These are phyloP conservation scores for Diceros bicornis DNA, from an alignment of 2,797 vertebrate genomes.

Conservation along the genomic window DNA sequence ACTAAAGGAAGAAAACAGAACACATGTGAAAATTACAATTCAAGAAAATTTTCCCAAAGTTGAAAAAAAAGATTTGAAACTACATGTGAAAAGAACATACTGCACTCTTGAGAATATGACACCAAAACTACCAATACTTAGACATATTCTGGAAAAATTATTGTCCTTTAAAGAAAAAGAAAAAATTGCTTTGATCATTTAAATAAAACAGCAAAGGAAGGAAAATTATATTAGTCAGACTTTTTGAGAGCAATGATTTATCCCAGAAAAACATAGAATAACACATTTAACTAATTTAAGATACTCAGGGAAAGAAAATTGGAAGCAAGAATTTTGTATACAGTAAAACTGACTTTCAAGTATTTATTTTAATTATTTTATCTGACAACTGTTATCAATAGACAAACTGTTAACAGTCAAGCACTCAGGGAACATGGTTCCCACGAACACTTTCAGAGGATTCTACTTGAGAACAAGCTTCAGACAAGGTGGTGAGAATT, in stretches of 20 bases:
- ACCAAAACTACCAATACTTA: not conserved
- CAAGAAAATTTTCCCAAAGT: not conserved
- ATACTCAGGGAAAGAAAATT: not conserved
- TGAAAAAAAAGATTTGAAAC: not conserved
- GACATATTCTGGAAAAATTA: not conserved
- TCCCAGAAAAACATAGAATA: not conserved
- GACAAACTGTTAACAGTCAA: not conserved
- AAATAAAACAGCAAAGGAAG: not conserved
- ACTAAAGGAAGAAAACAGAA: not conserved
- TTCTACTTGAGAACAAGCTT: not conserved
- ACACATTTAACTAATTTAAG: not conserved
- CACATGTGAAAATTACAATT: not conserved
- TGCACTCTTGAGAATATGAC: not conserved
- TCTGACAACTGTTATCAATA: not conserved
- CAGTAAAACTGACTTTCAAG: not conserved
- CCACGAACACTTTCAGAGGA: not conserved
- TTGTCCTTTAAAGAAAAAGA: not conserved
- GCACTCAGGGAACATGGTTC: not conserved
- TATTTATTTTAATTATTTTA: slow-evolving; percentile 26
- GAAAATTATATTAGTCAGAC: not conserved
- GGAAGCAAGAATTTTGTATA: not conserved
- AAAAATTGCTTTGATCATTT: not conserved
- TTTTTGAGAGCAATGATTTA: not conserved
- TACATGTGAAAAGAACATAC: not conserved
- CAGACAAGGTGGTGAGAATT: not conserved